These are phyloP conservation scores for Ambastaia sidthimunki DNA, from an alignment of 2,797 vertebrate genomes.

Conservation along the genomic window DNA sequence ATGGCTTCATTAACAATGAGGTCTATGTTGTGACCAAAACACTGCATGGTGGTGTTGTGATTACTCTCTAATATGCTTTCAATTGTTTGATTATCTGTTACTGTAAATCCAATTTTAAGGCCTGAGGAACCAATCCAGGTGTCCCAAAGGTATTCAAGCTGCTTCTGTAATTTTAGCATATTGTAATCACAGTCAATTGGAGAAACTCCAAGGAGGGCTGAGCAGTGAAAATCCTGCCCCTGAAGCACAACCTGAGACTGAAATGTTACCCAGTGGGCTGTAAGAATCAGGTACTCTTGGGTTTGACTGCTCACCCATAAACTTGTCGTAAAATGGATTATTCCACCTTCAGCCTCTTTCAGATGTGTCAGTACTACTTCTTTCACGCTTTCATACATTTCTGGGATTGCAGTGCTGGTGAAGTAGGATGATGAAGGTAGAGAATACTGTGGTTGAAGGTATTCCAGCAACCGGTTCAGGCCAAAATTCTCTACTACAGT, in stretches of 20 bases:
- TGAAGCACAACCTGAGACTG: slow-evolving; percentile 86
- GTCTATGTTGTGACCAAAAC: slow-evolving; percentile 93
- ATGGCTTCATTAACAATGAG: slow-evolving; percentile 96
- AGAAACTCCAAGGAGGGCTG: slow-evolving; percentile 90
- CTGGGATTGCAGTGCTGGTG: slow-evolving; percentile 95
- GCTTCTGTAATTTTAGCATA: slow-evolving; percentile 89
- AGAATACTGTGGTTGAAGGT: slow-evolving; percentile 94
- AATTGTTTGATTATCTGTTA: slow-evolving; percentile 89
- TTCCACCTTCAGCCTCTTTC: slow-evolving; percentile 91
- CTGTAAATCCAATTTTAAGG: slow-evolving; percentile 92
- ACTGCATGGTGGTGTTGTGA: slow-evolving; percentile 87
- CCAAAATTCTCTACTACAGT: slow-evolving; percentile 93
- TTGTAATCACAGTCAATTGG: slow-evolving; percentile 93
- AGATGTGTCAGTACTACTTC: slow-evolving; percentile 89
- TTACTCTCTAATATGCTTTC: slow-evolving; percentile 88
- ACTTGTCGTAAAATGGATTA: slow-evolving; percentile 95
- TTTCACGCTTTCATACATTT: slow-evolving; percentile 94
- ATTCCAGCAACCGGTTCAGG: slow-evolving; percentile 91
- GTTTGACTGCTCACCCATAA: slow-evolving; percentile 97
- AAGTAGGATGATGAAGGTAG: slow-evolving; percentile 92
- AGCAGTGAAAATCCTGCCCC: slow-evolving; percentile 93
- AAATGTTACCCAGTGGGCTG: slow-evolving; percentile 96
- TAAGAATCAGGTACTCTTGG: slow-evolving; percentile 93
- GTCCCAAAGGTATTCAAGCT: slow-evolving; percentile 96
- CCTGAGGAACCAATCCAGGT: slow-evolving; percentile 92